phyloP scores from a whole-genome alignment of 2,888 invertebrate genomes.

The Dasysyrphus tricinctus region DNA sequence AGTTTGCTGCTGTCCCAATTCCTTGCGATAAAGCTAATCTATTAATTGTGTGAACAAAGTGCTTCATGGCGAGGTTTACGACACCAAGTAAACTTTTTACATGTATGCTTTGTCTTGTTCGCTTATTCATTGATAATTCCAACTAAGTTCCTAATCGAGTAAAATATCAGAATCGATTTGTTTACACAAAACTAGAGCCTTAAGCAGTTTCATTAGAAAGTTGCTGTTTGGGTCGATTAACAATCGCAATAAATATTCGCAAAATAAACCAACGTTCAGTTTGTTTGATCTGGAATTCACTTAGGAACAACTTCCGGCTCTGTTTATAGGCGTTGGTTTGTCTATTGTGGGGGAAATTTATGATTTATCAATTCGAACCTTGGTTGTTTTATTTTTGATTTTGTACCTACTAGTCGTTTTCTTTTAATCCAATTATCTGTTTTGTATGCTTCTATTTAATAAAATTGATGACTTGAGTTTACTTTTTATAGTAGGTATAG shows the following conservation, averaged over 20 bases:
- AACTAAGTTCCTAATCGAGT: background rate
- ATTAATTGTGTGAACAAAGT: conserved; percentile 38
- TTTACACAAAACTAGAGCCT: background rate
- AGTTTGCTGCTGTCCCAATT: conserved; percentile 35
- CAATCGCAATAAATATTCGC: background rate
- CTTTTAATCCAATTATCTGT: conserved; percentile 32
- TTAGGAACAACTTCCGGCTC: conserved; percentile 10
- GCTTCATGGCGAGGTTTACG: conserved; percentile 33
- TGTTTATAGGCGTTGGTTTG: conserved; percentile 19
- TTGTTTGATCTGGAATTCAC: conserved; percentile 2
- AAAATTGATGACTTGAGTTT: background rate
- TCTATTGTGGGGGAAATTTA: background rate
- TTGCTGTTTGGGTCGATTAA: background rate
- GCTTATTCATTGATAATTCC: conserved; percentile 39
- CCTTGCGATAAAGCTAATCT: conserved; percentile 60
- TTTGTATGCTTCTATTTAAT: background rate
- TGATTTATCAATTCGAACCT: conserved; percentile 17
- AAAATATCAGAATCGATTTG: background rate
- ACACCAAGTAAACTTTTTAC: conserved; percentile 37
- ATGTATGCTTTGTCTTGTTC: conserved; percentile 2
- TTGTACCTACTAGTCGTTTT: background rate
- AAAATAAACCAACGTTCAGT: background rate
- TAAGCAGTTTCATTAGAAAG: background rate
- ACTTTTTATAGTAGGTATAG: background rate
- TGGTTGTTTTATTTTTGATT: conserved; percentile 9